Conservation (phyloP, 2,888 invertebrate genomes). For the Ganaspis brasiliensis region DNA sequence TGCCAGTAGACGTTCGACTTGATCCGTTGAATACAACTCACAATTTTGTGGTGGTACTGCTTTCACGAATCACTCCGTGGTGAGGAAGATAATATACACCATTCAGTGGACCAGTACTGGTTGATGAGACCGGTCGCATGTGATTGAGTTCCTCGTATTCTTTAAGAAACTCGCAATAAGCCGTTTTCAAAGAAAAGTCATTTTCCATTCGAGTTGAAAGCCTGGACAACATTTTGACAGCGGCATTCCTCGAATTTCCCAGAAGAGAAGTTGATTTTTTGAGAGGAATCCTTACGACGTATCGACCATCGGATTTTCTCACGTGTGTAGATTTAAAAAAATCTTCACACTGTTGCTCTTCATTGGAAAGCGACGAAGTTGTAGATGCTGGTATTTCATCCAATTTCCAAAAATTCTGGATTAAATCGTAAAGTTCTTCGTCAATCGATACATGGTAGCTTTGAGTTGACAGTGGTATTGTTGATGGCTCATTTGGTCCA, state of each 20-base stretch:
- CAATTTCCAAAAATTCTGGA: no score
- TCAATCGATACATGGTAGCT: not conserved
- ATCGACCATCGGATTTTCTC: conserved; percentile 12
- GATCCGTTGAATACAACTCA: conserved; percentile 62
- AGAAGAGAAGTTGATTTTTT: no score
- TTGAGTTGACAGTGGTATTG: no score
- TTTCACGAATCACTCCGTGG: no score
- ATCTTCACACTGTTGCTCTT: conserved; percentile 28
- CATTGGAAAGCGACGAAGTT: not conserved
- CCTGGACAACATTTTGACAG: conserved; percentile 12
- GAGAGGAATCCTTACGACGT: no score
- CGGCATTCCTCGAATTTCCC: not conserved
- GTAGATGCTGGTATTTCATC: no score
- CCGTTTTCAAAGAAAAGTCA: not conserved
- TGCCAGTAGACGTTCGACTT: conserved; percentile 47
- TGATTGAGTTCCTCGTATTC: conserved; percentile 31
- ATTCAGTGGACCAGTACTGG: no score
- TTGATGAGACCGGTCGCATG: not conserved
- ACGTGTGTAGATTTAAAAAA: conserved; percentile 11
- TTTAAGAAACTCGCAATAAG: not conserved
- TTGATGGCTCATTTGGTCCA: no score
- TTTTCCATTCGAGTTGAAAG: no score
- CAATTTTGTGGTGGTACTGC: conserved; percentile 61
- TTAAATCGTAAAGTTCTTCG: conserved; percentile 1
- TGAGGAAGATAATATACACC: conserved; percentile 59